Evolutionary conservation across 2,113 vertebrate genomes (phyloP), one percentile per base, ranked within the genome.

Genomic region (Hippocampus abdominalis): DNA sequence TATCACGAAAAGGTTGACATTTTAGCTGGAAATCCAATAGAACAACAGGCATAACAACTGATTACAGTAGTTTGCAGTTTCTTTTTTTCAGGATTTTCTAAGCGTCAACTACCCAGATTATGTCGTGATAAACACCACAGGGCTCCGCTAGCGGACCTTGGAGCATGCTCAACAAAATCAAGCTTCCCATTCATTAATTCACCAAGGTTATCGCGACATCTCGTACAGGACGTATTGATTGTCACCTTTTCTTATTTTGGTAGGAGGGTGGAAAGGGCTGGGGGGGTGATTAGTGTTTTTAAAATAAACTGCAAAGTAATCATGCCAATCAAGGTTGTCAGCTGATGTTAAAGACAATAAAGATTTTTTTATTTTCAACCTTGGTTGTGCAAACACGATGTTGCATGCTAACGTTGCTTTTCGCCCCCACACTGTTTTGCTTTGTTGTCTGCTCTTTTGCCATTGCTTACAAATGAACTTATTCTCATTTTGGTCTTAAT

Each of bases 141-240:
- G 39, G 39, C 39, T 42, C 39, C 1, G 36, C 61, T 42, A 32
- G 15, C 7, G 13, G 27, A 59, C n/a, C 13, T 12, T 13, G 18
- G 32, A 21, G 61, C 36, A 23, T 32, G 27, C 27, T 18, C 62
- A 44, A 64, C n/a, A 44, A 8, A 42, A 42, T 64, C 62, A 12
- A 64, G 62, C 39, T 23, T 25, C 13, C 48, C n/a, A 23, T 53
- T 32, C 65, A 67, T 67, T 67, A 12, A 51, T 67, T 9, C 27
- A 36, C 27, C 71, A 76, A 56, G 80, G 29, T 62, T 40, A 76
- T 53, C 65, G n/a, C 64, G 72, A 72, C 74, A 82, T 74, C 74
- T 72, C 76, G 71, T 74, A 64, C 79, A 81, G 77, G 76, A 79
- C 66, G 61, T 70, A 85, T 88, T 42, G 86, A 85, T 86, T 62